Conservation (phyloP, 2,888 invertebrate species). For the Lutraria lutraria region DNA sequence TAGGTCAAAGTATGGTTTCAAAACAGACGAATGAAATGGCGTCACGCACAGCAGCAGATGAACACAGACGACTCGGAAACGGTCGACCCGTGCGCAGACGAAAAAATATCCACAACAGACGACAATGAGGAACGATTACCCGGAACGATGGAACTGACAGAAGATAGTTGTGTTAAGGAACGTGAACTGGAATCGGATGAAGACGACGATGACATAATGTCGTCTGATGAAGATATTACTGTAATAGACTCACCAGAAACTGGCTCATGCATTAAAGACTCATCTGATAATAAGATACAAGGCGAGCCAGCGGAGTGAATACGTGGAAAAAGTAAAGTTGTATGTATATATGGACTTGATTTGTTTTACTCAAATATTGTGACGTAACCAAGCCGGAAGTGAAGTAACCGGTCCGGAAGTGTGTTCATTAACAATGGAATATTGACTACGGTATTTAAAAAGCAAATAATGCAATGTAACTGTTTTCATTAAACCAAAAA, state of each 20-base stretch:
- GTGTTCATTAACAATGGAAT: not conserved
- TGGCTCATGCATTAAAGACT: not conserved
- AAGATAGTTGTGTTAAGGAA: not conserved
- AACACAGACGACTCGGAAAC: slow-evolving; percentile 62
- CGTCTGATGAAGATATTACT: slow-evolving; percentile 33
- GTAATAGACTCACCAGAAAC: slow-evolving; percentile 29
- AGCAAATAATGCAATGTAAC: too few relatives aligned
- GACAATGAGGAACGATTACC: slow-evolving; percentile 8
- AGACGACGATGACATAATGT: not conserved
- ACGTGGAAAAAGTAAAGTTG: not conserved
- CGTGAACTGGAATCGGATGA: slow-evolving; percentile 22
- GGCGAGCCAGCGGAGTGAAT: not conserved
- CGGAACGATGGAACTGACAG: not conserved
- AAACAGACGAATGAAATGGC: slow-evolving; percentile 96
- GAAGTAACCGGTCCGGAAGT: not conserved
- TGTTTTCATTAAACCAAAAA: too few relatives aligned
- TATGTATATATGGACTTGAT: not conserved
- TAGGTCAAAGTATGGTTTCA: slow-evolving; percentile 91
- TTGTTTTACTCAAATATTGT: not conserved
- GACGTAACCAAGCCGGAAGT: not conserved
- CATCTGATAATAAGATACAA: not conserved
- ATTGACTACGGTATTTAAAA: too few relatives aligned
- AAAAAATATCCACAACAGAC: slow-evolving; percentile 12
- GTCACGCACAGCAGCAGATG: slow-evolving; percentile 88
- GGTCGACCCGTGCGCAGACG: slow-evolving; percentile 28